Base-by-base conservation (phyloP, 2,113 vertebrate genomes). In the Paedocypris sp. region DNA sequence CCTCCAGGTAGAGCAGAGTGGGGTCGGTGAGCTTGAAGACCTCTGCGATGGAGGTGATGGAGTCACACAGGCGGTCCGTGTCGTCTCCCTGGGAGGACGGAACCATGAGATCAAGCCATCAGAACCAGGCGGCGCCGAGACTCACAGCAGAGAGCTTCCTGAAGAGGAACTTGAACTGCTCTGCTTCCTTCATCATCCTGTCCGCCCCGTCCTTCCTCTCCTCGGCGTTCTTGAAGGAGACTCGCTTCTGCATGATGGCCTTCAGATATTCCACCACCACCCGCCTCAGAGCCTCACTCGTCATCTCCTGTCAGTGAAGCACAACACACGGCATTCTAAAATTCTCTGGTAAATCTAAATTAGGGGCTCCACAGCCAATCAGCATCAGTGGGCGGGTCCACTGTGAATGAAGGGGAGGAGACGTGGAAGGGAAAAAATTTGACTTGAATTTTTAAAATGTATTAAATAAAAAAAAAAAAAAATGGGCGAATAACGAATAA, bases 21-120 rank as follows among this genome's bases (percentile, higher is more conserved):
- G 95, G 93, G 70, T 99, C 95, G 0, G 92, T 97, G 32, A 99
- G 86, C 73, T 98, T 99, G 59, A 99, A 92, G 16, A 99, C 95
- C 52, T 99, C 95, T 1, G 94, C 95, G 2, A 98, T 88, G 6
- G 91, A 91, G 36, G 86, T 36, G 46, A 99, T 96, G 20, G 91
- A 88, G 3, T 88, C 90, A 62, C 93, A 98, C 13, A 95, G 85
- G 3, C 77, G 62, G 32, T 92, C 91, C 0, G 83, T 87, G 13
- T 93, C 90, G 60, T 92, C 90, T 5, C 85, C 80, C 85, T 85
- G 7, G 4, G 3, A 8, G 46, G 12, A 41, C 8, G 38, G 3
- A 62, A 28, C n/a, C n/a, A 51, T 0, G 28, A 38, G 13, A 60
- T 9, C 33, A 8, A 29, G 4, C 12, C 39, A n/a, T n/a, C 5